Evolutionary conservation across 2,113 vertebrate genomes (phyloP), one percentile per base, ranked within the genome.

Genomic region (Aythya baeri): DNA sequence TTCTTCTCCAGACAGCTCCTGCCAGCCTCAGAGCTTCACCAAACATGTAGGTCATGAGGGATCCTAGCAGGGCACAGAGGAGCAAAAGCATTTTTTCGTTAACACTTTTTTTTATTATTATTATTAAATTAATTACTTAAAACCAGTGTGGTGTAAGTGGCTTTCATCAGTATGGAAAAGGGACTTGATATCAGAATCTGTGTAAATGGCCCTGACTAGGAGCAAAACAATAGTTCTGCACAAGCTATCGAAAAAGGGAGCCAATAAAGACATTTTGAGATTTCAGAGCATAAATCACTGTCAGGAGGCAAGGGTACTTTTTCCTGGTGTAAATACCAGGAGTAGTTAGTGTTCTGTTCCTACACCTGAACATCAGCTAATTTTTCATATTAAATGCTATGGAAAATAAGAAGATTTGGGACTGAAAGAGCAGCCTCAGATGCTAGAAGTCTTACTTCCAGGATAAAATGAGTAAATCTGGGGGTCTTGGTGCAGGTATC

Each of bases 251-350:
- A 70, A 55, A 77, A 74, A 87, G 61, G 58, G 50, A 91, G 31
- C 66, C 61, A 94, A 70, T 87, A 74, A 85, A 92, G 92, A 81
- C 44, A 46, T 82, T 94, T 57, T 59, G 71, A 66, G 66, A 70
- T 73, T 90, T 92, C 65, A 70, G 70, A 68, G 65, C 65, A 87
- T 83, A 94, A 89, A 94, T 94, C 92, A 94, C 89, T 92, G 92
- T 87, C 86, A 87, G 49, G 46, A 87, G 76, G 65, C 86, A 68
- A 92, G 59, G 55, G 78, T 36, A 25, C 29, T 63, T 63, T 80
- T 80, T 63, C 63, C 32, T 49, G 43, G 31, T 89, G 63, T 43
- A 84, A 87, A 89, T 49, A 76, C 21, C 63, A 44, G 26, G 9
- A 61, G 62, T 17, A 59, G 58, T 68, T 43, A 58, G n/a, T 18